Percentiles rank a stretch among this genome's conserved stretches.
Conservation (phyloP, 1,140 invertebrate species). For the Teleogryllus occipitalis region DNA sequence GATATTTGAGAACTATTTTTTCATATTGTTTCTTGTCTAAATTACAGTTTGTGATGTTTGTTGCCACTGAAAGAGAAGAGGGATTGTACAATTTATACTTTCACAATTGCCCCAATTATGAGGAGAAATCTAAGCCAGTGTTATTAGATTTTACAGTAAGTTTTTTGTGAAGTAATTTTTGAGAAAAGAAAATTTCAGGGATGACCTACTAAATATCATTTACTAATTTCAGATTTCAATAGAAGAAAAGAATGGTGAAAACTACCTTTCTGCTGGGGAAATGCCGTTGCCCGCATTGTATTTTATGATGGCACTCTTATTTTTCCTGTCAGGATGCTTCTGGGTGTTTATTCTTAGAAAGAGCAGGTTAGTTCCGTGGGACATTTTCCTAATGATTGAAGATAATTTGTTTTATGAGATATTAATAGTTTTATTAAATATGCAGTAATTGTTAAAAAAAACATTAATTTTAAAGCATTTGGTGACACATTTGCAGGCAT, state of each 20-base stretch:
- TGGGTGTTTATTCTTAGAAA: conserved; percentile 86
- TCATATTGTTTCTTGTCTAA: conserved; percentile 20
- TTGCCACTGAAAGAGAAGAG: conserved; percentile 69
- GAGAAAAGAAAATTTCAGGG: not conserved
- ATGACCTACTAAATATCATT: not conserved
- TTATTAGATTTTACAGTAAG: conserved; percentile 57
- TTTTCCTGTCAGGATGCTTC: conserved; percentile 78
- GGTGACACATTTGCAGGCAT: conserved; percentile 41
- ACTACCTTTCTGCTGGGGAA: conserved; percentile 93
- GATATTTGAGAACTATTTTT: not conserved
- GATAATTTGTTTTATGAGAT: not conserved
- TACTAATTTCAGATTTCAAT: conserved; percentile 60
- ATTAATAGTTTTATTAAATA: not conserved
- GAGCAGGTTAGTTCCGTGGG: conserved; percentile 54
- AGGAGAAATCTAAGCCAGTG: conserved; percentile 36
- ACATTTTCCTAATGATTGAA: not conserved
- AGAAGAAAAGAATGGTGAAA: conserved; percentile 73
- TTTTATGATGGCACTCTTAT: conserved; percentile 83
- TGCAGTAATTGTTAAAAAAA: not conserved
- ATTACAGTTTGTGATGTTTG: conserved; percentile 72
- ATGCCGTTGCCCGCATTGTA: conserved; percentile 91
- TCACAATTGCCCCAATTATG: conserved; percentile 82
- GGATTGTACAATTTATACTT: conserved; percentile 94
- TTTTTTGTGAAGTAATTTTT: not conserved
- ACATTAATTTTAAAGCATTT: not conserved